A percentile compares a stretch with the other conserved stretches of the same genome.
Conservation (phyloP, 2,797 vertebrate genomes). For the Philypnodon macrostomus region DNA sequence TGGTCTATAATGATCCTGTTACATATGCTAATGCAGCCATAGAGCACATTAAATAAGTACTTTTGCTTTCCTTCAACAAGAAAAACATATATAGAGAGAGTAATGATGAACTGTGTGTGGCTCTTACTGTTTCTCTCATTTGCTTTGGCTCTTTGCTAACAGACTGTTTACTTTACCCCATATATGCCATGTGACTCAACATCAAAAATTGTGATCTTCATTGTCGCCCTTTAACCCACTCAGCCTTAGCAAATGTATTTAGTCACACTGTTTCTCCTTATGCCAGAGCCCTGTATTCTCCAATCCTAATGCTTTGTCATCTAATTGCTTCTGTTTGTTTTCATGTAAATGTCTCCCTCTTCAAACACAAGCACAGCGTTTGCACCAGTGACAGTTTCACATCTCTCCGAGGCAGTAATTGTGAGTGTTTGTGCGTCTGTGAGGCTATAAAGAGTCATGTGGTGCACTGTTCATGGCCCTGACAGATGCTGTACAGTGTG, state of each 20-base stretch:
- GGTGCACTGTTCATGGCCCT: conserved; percentile 29
- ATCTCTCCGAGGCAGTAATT: conserved; percentile 10
- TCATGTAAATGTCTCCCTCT: conserved; percentile 35
- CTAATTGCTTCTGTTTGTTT: conserved; percentile 56
- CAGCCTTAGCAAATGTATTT: conserved; percentile 7
- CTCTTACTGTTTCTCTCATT: too few relatives aligned
- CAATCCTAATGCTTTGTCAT: conserved; percentile 23
- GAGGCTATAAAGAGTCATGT: conserved; percentile 44
- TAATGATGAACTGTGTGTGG: conserved; percentile 28
- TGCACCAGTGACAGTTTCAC: conserved; percentile 43
- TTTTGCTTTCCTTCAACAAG: too few relatives aligned
- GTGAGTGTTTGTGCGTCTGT: conserved; percentile 7
- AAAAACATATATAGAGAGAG: conserved; percentile 15
- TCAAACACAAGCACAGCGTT: conserved; percentile 43
- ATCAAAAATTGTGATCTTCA: conserved; percentile 15
- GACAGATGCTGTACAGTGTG: conserved; percentile 59
- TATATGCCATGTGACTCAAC: conserved; percentile 3
- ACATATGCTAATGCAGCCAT: too few relatives aligned
- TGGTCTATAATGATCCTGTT: too few relatives aligned
- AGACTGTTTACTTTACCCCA: conserved; percentile 10
- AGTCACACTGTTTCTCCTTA: conserved; percentile 1
- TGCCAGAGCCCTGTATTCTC: conserved; percentile 1
- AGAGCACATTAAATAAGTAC: too few relatives aligned
- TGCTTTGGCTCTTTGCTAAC: too few relatives aligned
- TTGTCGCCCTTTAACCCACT: conserved; percentile 18